A percentile compares a stretch with the other conserved stretches of the same genome.
Evolutionary conservation across 2,888 invertebrate species (phyloP).

Genomic region (Thecocarcelia acutangulata): DNA sequence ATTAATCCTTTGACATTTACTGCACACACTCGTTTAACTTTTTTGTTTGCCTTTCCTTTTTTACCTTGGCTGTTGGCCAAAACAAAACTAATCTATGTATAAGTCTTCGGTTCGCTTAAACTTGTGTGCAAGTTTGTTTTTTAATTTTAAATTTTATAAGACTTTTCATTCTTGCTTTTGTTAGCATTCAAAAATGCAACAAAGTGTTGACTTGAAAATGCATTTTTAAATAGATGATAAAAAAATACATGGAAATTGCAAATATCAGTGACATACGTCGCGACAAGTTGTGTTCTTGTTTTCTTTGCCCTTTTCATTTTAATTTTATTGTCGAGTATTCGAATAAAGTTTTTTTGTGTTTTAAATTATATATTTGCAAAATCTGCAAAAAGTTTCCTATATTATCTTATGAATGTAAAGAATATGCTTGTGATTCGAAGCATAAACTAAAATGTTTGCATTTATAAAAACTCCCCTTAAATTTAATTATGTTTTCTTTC

Average conservation of each 20-base stretch:
- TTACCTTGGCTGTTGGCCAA: constrained; percentile 66
- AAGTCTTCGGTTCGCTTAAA: constrained; percentile 21
- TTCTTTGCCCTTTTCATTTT: constrained; percentile 3
- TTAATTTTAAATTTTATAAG: too few species aligned
- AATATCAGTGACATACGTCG: constrained; percentile 64
- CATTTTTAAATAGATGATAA: constrained; percentile 29
- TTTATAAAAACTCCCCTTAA: too few species aligned
- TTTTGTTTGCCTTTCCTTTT: constrained; percentile 1
- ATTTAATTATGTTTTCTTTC: too few species aligned
- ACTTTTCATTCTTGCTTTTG: constrained; percentile 5
- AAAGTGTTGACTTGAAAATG: constrained; percentile 61
- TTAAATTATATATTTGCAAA: too few species aligned
- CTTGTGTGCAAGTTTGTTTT: too few species aligned
- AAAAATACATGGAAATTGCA: constrained; percentile 38
- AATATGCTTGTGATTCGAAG: too few species aligned
- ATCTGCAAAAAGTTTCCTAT: too few species aligned
- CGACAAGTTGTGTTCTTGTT: constrained; percentile 51
- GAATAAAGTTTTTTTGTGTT: too few species aligned
- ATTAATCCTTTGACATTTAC: constrained; percentile 66
- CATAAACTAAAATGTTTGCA: too few species aligned
- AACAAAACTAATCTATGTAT: constrained; percentile 37
- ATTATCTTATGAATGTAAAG: too few species aligned
- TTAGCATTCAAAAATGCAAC: constrained; percentile 27
- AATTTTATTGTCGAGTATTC: too few species aligned
- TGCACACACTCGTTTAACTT: constrained; percentile 37